Percentiles rank a stretch among this genome's conserved stretches.
Evolutionary conservation across 2,113 vertebrate genomes (phyloP).

Genomic region (Tachycineta bicolor): DNA sequence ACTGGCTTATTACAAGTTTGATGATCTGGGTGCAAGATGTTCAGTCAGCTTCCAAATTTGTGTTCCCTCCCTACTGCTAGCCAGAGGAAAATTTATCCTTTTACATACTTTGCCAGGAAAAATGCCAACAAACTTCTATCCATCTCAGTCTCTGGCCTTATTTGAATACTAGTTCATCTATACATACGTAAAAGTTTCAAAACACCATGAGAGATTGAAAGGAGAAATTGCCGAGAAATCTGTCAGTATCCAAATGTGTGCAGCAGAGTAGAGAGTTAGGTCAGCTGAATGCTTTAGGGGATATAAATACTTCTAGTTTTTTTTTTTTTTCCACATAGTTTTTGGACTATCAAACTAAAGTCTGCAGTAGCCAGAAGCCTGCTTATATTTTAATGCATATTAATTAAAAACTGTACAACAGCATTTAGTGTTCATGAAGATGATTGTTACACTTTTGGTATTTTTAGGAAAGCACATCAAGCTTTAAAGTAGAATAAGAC

Average conservation of each 20-base stretch:
- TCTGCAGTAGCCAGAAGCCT: conserved; percentile 65
- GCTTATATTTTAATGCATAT: conserved; percentile 65
- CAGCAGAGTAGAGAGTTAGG: not conserved
- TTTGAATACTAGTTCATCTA: not conserved
- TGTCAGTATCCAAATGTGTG: not conserved
- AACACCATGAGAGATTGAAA: not conserved
- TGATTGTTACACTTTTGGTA: conserved; percentile 68
- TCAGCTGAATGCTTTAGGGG: conserved; percentile 29
- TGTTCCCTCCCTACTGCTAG: not conserved
- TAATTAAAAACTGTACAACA: conserved; percentile 68
- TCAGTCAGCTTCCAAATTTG: not conserved
- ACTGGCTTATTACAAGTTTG: not conserved
- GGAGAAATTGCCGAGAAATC: not conserved
- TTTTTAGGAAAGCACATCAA: conserved; percentile 74
- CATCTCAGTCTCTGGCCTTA: not conserved
- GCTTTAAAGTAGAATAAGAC: conserved; percentile 64
- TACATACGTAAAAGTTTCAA: not conserved
- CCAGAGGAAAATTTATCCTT: not conserved
- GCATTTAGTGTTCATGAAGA: conserved; percentile 71
- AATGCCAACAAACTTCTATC: not conserved
- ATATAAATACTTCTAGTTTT: not conserved
- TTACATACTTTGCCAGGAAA: not conserved
- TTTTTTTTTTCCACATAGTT: not conserved
- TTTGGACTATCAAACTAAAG: conserved; percentile 58
- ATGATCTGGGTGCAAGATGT: not conserved